phyloP scores from a whole-genome alignment of 2,113 vertebrate species.

The Actenoides lindsayi region DNA sequence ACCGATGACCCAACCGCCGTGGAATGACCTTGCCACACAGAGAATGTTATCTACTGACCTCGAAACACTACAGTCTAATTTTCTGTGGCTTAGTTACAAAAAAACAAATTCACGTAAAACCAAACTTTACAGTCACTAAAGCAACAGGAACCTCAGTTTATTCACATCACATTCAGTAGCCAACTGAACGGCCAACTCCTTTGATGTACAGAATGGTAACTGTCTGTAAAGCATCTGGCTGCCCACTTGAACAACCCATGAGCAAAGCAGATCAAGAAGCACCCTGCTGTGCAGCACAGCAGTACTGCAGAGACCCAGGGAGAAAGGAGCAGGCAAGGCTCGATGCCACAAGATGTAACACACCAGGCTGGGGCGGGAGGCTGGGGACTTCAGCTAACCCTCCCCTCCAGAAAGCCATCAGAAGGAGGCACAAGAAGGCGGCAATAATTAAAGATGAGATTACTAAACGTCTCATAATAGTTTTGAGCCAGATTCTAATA shows the following conservation, averaged over 20 bases:
- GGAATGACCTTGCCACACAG: not conserved
- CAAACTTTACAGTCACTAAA: not conserved
- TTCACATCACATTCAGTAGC: not conserved
- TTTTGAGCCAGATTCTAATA: not conserved
- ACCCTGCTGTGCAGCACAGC: not conserved
- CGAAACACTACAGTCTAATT: not conserved
- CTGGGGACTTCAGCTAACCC: not conserved
- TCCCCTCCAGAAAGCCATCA: not conserved
- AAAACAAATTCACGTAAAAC: not conserved
- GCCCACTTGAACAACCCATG: not conserved
- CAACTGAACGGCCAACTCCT: not conserved
- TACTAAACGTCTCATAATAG: not conserved
- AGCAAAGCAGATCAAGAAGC: not conserved
- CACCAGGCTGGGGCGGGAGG: not conserved
- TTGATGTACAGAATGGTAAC: not conserved
- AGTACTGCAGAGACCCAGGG: not conserved
- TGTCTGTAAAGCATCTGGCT: fast-evolving
- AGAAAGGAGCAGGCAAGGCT: not conserved
- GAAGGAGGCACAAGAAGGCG: not conserved
- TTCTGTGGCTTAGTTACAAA: not conserved
- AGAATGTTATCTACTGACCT: not conserved
- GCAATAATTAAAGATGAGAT: not conserved
- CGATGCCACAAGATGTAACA: too few relatives aligned
- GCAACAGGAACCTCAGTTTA: not conserved
- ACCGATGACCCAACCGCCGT: fast-evolving